Evolutionary conservation across 2,113 vertebrate species (phyloP), one percentile per base, ranked within the genome.

Genomic region (Ageneiosus marmoratus): DNA sequence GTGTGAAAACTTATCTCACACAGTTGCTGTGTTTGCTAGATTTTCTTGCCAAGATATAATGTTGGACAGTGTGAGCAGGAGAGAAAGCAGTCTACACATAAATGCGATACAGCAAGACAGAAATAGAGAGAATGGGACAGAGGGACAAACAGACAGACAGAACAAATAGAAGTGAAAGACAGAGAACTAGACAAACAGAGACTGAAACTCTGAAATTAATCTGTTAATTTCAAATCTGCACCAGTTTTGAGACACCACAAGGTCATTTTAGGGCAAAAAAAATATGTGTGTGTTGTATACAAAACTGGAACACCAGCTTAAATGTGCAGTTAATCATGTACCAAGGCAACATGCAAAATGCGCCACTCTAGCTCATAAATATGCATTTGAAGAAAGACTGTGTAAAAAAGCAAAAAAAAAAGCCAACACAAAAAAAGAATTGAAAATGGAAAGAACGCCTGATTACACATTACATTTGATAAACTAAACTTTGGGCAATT

Each of bases 1-100:
- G 63, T 67, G 77, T 50, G 83, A 84, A 84, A 79, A 79, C 83
- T 79, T 83, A 72, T 79, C 83, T 50, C 22, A 29, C 76, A 48
- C 67, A 79, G 65, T 63, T 79, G 83, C 76, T 84, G 76, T 79
- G 65, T 79, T 84, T 84, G 83, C 83, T 73, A 63, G 67, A 84
- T 51, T 73, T 67, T 27, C 22, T 50, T 58, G 74, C 76, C 83
- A 84, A 79, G 44, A 51, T 32, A 53, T 73, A 73, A 62, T 78
- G 76, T 58, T 62, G 24, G 32, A 63, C 18, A 50, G 60, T 70
- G 56, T 41, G 73, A 65, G 73, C 62, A 51, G n/a, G 81, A 67
- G 58, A 44, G 73, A 29, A 11, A 67, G 46, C 46, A 78, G n/a
- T 20, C 46, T 29, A 79, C 10, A 46, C 20, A 62, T 0, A 67